Conservation (phyloP, 2,797 vertebrate species). For the Eulemur rubriventer region DNA sequence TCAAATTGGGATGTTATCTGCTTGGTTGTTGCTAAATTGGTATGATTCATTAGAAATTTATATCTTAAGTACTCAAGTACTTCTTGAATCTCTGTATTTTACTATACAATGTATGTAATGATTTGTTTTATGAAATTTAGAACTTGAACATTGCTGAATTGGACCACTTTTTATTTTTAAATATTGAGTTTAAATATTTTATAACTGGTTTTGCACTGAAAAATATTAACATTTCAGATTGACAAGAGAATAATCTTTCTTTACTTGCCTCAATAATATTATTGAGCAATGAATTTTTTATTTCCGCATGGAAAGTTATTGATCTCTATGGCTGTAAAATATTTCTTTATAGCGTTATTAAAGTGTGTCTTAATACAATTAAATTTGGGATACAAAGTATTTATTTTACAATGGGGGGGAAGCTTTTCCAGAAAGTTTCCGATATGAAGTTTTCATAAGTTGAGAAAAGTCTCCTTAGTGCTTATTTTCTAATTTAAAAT, state of each 20-base stretch:
- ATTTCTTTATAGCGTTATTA: constrained; percentile 79
- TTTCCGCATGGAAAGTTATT: constrained; percentile 80
- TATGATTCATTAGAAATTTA: constrained; percentile 80
- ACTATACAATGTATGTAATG: constrained; percentile 76
- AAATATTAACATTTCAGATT: constrained; percentile 71
- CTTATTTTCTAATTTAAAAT: constrained; percentile 75
- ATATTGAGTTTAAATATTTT: constrained; percentile 78
- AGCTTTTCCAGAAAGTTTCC: constrained; percentile 72
- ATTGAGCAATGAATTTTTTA: constrained; percentile 75
- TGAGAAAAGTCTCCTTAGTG: constrained; percentile 62
- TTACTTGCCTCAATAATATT: constrained; percentile 76
- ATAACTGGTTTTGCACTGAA: constrained; percentile 80
- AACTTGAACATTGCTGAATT: constrained; percentile 75
- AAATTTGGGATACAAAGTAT: constrained; percentile 81
- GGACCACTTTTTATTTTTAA: constrained; percentile 84
- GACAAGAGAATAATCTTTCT: constrained; percentile 75
- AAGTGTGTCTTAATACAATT: constrained; percentile 80
- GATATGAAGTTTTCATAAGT: constrained; percentile 60
- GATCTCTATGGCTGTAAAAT: constrained; percentile 78
- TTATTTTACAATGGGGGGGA: constrained; percentile 76
- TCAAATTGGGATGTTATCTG: constrained; percentile 75
- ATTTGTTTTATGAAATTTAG: constrained; percentile 72
- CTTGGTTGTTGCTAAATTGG: constrained; percentile 82
- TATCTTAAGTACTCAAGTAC: constrained; percentile 77
- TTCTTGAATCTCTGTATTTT: constrained; percentile 80